Conservation (phyloP, 2,797 vertebrate species). For the Sebastes kiyomatsui region DNA sequence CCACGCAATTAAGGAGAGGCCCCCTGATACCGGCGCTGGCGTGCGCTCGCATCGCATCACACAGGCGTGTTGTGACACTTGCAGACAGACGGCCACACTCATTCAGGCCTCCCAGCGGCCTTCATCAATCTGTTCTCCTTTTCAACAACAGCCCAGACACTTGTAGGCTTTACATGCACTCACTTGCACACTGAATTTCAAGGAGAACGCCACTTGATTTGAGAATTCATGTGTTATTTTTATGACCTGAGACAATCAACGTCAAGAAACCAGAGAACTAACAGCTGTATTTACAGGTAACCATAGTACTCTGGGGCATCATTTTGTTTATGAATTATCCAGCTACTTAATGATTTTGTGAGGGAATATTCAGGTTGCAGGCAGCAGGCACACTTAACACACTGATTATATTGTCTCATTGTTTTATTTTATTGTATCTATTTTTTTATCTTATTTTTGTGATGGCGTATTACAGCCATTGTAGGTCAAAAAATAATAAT, state of each 20-base stretch:
- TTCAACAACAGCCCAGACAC: conserved; percentile 59
- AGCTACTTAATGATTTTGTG: background rate
- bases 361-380: background rate
- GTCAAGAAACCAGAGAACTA: conserved; percentile 24
- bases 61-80: conserved; percentile 53
- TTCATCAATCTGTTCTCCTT: conserved; percentile 75
- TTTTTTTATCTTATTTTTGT: background rate
- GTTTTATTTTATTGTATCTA: background rate
- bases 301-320: background rate
- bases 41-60: conserved; percentile 39
- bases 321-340: background rate
- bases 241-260: conserved; percentile 14
- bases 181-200: conserved; percentile 29
- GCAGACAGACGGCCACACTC: conserved; percentile 61
- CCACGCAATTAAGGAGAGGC: conserved; percentile 60
- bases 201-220: conserved; percentile 32
- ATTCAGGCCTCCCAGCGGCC: conserved; percentile 51
- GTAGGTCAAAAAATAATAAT: too few species aligned
- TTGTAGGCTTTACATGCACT: conserved; percentile 11
- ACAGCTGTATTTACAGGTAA: conserved; percentile 4
- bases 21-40: conserved; percentile 38
- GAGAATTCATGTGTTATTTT: conserved; percentile 37
- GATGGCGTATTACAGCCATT: too few species aligned
- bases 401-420: background rate
- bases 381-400: too few species aligned